A percentile compares a stretch with the other conserved stretches of the same genome.
phyloP scores from a whole-genome alignment of 2,797 vertebrate genomes.

The Myripristis murdjan region DNA sequence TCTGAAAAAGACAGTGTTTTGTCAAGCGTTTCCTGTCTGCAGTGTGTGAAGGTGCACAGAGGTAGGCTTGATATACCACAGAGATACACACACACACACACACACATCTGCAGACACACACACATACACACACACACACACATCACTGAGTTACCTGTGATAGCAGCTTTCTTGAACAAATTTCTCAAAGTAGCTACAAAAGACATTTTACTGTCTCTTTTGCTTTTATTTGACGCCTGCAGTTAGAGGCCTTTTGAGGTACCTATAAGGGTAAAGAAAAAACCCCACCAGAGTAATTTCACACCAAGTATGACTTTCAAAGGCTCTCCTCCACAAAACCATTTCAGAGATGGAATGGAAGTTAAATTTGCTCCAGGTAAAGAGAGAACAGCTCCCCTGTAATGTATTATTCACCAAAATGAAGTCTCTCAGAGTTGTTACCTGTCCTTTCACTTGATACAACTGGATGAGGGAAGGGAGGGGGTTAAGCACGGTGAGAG shows the following conservation, averaged over 20 bases:
- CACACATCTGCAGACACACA: not conserved
- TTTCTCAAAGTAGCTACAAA: conserved; percentile 39
- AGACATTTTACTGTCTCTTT: conserved; percentile 27
- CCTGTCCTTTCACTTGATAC: conserved; percentile 43
- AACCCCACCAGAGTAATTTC: conserved; percentile 49
- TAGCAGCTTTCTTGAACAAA: conserved; percentile 33
- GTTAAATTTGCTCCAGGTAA: conserved; percentile 68
- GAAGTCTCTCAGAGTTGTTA: conserved; percentile 49
- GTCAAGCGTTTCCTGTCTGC: conserved; percentile 26
- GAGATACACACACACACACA: conserved; percentile 15
- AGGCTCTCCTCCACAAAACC: conserved; percentile 46
- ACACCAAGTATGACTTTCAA: conserved; percentile 52
- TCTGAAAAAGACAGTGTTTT: not conserved
- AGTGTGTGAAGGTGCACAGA: not conserved
- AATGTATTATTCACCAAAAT: conserved; percentile 72
- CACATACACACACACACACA: not conserved
- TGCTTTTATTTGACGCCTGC: conserved; percentile 21
- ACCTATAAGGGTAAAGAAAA: conserved; percentile 16
- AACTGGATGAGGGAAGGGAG: conserved; percentile 32
- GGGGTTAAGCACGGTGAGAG: conserved; percentile 17
- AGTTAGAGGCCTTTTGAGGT: conserved; percentile 29
- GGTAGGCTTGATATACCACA: not conserved
- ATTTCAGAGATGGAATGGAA: conserved; percentile 54
- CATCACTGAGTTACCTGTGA: conserved; percentile 3
- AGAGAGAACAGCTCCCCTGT: conserved; percentile 29